Conservation (phyloP, 2,797 vertebrate genomes). For the Australoheros facetus region DNA sequence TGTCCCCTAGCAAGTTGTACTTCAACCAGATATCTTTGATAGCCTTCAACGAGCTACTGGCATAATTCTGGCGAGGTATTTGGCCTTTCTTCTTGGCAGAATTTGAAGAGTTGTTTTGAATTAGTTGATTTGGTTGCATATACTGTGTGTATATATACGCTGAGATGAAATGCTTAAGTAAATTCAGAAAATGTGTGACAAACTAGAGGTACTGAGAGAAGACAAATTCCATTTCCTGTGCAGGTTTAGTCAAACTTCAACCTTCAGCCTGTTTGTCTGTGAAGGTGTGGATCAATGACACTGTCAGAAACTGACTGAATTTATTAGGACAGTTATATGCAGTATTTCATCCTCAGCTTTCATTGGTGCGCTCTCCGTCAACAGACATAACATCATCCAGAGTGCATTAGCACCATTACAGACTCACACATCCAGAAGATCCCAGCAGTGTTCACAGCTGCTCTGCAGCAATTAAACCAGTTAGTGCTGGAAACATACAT, state of each 20-base stretch:
- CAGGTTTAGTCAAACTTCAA: constrained; percentile 2
- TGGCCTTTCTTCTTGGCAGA: too few species aligned
- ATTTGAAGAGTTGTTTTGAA: too few species aligned
- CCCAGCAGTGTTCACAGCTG: not conserved
- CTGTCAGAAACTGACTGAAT: not conserved
- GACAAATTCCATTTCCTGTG: not conserved
- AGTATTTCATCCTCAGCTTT: not conserved
- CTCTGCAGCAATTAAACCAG: not conserved
- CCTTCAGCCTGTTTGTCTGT: not conserved
- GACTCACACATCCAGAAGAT: not conserved
- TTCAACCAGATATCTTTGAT: too few species aligned
- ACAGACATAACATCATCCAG: not conserved
- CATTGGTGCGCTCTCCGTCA: not conserved
- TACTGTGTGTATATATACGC: too few species aligned
- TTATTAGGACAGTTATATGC: not conserved
- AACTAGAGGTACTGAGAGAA: too few species aligned
- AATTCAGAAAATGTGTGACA: too few species aligned
- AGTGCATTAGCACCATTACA: not conserved
- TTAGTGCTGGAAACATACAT: not conserved
- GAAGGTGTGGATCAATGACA: too few species aligned
- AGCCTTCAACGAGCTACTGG: too few species aligned
- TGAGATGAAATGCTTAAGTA: not conserved
- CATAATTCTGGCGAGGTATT: too few species aligned
- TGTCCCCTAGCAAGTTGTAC: too few species aligned
- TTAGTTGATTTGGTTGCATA: too few species aligned